Percentiles rank a stretch among this genome's conserved stretches.
These are phyloP conservation scores for Lasioglossum marginatum DNA, from an alignment of 2,888 invertebrate species.

Conservation along the genomic window DNA sequence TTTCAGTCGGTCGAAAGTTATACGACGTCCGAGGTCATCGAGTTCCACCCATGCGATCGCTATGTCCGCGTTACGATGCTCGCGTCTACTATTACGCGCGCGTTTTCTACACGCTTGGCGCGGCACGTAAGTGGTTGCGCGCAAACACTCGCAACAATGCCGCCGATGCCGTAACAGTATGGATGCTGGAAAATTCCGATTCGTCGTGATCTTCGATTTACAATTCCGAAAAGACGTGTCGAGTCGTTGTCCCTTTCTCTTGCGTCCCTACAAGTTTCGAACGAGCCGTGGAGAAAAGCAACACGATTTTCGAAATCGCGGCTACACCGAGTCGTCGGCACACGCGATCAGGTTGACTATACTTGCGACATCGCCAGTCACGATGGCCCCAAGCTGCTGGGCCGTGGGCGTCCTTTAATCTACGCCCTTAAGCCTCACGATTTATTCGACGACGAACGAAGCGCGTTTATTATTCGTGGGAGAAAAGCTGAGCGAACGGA, in stretches of 20 bases:
- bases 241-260: background rate
- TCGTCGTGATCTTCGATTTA: constrained; percentile 13
- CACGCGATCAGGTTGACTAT: background rate
- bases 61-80: constrained; percentile 40
- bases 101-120: constrained; percentile 12
- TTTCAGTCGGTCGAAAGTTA: constrained; percentile 75
- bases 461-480: background rate
- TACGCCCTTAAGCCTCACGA: constrained; percentile 6
- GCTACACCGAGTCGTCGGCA: background rate
- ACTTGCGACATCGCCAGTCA: constrained; percentile 16
- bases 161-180: constrained; percentile 35
- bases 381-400: background rate
- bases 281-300: background rate
- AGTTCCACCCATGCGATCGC: constrained; percentile 68
- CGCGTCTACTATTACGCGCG: constrained; percentile 46
- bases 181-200: constrained; percentile 33
- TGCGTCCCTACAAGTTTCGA: background rate
- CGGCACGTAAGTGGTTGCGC: constrained; percentile 9
- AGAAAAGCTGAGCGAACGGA: background rate
- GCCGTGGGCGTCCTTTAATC: constrained; percentile 40
- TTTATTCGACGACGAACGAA: background rate
- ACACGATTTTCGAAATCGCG: constrained; percentile 15
- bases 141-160: constrained; percentile 23
- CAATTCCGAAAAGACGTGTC: background rate
- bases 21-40: constrained; percentile 73